Conservation (phyloP, 2,113 vertebrate species). For the Chaetops frenatus region DNA sequence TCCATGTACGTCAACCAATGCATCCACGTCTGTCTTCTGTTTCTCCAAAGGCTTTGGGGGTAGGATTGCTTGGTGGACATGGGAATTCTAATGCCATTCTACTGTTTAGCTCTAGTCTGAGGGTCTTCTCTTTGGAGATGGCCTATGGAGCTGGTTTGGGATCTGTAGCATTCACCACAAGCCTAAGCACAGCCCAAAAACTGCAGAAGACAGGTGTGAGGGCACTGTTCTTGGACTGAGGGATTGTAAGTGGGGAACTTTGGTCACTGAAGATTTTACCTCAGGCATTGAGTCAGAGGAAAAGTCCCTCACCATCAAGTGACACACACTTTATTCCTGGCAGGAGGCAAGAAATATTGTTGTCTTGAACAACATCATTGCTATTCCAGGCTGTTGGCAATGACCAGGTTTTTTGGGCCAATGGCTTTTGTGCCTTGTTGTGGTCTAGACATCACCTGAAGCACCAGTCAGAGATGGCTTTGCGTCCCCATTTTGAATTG, state of each 20-base stretch:
- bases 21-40: not conserved
- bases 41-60: not conserved
- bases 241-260: not conserved
- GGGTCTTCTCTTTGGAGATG: not conserved
- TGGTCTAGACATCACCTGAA: slow-evolving; percentile 30
- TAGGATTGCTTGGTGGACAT: not conserved
- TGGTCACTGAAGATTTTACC: not conserved
- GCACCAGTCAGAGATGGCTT: not conserved
- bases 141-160: not conserved
- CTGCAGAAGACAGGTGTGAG: not conserved
- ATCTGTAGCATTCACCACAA: not conserved
- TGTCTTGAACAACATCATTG: not conserved
- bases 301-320: not conserved
- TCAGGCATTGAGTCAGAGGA: slow-evolving; percentile 25
- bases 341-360: not conserved
- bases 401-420: not conserved
- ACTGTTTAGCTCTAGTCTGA: not conserved
- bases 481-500: not conserved
- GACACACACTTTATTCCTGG: slow-evolving; percentile 26
- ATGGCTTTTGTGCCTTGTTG: not conserved
- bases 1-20: not conserved
- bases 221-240: not conserved
- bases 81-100: not conserved
- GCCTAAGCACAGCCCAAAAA: not conserved
- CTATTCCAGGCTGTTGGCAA: not conserved